Evolutionary conservation across 2,797 vertebrate genomes (phyloP).

Genomic region (Micromesistius poutassou): DNA sequence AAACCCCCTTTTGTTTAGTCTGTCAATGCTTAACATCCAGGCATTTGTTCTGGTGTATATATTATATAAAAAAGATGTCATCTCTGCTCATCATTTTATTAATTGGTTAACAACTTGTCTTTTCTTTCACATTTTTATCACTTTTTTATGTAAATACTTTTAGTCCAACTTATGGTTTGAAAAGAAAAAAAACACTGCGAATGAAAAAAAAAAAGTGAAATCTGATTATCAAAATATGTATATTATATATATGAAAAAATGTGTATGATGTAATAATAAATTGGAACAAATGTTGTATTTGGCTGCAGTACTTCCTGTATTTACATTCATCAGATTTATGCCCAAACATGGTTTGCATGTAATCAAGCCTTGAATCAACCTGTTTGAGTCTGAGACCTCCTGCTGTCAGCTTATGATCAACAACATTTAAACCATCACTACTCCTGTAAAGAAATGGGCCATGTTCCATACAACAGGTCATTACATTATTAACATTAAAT

Average conservation of each 20-base stretch:
- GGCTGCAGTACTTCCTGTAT: slow-evolving; percentile 2
- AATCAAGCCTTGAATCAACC: background rate
- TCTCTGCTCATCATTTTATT: slow-evolving; percentile 58
- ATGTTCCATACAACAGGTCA: background rate
- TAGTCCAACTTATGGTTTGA: slow-evolving; percentile 72
- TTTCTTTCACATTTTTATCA: slow-evolving; percentile 73
- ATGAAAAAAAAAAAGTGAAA: slow-evolving; percentile 72
- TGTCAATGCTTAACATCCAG: slow-evolving; percentile 28
- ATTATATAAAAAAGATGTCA: slow-evolving; percentile 68
- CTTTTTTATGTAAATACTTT: slow-evolving; percentile 80
- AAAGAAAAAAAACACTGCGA: slow-evolving; percentile 62
- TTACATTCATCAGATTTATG: background rate
- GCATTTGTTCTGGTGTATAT: slow-evolving; percentile 67
- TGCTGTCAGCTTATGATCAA: too few relatives aligned
- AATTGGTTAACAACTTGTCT: slow-evolving; percentile 51
- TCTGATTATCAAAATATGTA: slow-evolving; percentile 77
- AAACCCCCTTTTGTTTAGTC: slow-evolving; percentile 11
- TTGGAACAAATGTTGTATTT: slow-evolving; percentile 56
- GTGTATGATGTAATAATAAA: slow-evolving; percentile 81
- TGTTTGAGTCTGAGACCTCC: background rate
- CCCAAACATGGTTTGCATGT: background rate
- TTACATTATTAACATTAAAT: background rate
- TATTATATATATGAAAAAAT: slow-evolving; percentile 79
- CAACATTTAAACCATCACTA: too few relatives aligned
- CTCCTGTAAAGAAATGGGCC: background rate